Conservation (phyloP, 1,140 invertebrate genomes). For the Macrostomum lignano region DNA sequence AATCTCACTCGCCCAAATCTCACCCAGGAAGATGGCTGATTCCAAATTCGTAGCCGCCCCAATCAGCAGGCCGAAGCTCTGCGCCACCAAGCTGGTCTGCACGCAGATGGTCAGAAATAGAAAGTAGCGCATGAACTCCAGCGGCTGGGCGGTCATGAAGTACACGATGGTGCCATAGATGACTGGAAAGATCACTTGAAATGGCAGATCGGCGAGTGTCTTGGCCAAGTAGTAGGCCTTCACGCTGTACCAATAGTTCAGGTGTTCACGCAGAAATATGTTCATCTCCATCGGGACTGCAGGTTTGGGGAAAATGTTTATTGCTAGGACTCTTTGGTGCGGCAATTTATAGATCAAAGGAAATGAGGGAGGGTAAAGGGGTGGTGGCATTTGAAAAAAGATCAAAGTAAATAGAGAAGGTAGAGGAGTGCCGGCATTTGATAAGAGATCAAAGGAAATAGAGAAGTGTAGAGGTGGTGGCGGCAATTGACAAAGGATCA, state of each 20-base stretch:
- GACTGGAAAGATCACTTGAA: constrained; percentile 61
- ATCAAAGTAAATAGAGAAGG: too few species aligned
- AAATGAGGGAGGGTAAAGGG: too few species aligned
- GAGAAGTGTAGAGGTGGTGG: too few species aligned
- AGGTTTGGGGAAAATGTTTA: too few species aligned
- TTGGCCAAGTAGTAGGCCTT: constrained; percentile 81
- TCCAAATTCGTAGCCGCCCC: constrained; percentile 63
- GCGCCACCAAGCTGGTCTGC: constrained; percentile 58
- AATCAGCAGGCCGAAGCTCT: constrained; percentile 63
- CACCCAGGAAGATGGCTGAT: too few species aligned
- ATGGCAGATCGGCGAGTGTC: constrained; percentile 69
- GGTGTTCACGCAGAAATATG: constrained; percentile 67
- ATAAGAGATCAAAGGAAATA: too few species aligned
- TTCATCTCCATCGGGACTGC: constrained; percentile 74
- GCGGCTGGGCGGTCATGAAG: constrained; percentile 70
- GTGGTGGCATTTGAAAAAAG: too few species aligned
- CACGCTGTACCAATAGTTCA: constrained; percentile 87
- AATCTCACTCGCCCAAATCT: too few species aligned
- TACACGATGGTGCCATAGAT: constrained; percentile 70
- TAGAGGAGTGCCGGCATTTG: too few species aligned
- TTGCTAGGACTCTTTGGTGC: too few species aligned
- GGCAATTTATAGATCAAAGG: too few species aligned
- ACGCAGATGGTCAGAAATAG: constrained; percentile 59
- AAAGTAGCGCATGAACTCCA: constrained; percentile 48
- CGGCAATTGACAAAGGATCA: too few species aligned